Base-by-base conservation (phyloP, 2,113 vertebrate genomes). In the Strix uralensis region DNA sequence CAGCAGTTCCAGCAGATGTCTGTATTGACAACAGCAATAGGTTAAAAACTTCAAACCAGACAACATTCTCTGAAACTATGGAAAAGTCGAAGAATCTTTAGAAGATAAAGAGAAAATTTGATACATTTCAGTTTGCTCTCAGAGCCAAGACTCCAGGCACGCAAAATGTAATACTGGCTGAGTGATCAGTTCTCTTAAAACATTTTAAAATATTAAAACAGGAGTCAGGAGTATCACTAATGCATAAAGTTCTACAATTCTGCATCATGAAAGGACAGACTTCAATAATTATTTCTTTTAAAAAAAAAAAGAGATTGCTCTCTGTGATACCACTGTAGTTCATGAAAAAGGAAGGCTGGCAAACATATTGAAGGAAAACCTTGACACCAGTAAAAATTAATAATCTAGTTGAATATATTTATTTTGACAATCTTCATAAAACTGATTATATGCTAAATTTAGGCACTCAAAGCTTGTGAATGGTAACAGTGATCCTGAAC, bases 1-100 rank as follows among this genome's bases (percentile, higher is more conserved):
- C 93, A 99, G 98, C 94, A 99, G 97, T 88, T 99, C 99, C 97
- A 99, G 96, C 88, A 99, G 97, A 86, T 99, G 98, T 65, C 99
- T 99, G 98, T 44, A 97, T 96, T 32, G 88, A 34, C 32, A 94
- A 82, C 44, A 97, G 54, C 57, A 94, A 73, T 0, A 78, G 61
- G 47, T 46, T 87, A 74, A 47, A 36, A 89, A 42, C 21, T 49
- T 81, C 58, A 38, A 29, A 63, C 40, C 11, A 22, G 66, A 19
- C 9, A 88, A 19, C 17, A 3, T 6, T 46, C 69, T 55, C 67
- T 77, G 30, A 47, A 73, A 13, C 5, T 46, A 47, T 1, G 11
- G 65, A 19, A 86, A 84, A 93, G 1, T 22, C 65, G 66, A 73
- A 47, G 38, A 26, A 26, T n/a, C 66, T 69, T 73, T 32, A 69